Evolutionary conservation across 2,888 invertebrate genomes (phyloP), one percentile per base, ranked within the genome.

Genomic region (Euplexia lucipara): DNA sequence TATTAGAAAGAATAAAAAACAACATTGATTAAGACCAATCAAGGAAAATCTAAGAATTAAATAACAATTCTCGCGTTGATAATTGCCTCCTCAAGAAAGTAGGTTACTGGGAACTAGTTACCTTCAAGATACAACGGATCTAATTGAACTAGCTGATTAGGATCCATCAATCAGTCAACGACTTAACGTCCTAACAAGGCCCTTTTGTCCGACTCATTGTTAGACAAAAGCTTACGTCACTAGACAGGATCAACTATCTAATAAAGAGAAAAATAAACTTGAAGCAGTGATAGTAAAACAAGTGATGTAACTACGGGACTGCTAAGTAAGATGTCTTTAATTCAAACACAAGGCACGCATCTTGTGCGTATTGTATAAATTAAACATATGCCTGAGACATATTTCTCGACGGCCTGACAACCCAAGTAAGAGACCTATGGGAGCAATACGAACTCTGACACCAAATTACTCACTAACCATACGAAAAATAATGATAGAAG

Each of bases 21-120:
- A 60, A 47, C n/a, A 30, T 30, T 9, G 12, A 30, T 56, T 18
- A 14, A 0, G 1, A 22, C 16, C 7, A 20, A n/a, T 39, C 32
- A 34, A 44, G 37, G 45, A 18, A 63, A 58, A 54, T 44, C 53
- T 32, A 54, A 41, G 35, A 58, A 47, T 42, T 34, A 7, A 49
- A 49, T 34, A 18, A 44, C 10, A 5, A 26, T 49, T 20, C 18
- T 49, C 6, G 8, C 18, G 41, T 26, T 26, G 26, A 26, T 62
- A 62, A 61, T 49, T 53, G 41, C 9, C 18, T 18, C 30, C 47
- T 62, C 18, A 42, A 41, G 61, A 49, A 67, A 58, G 58, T 67
- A 64, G 44, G 39, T 45, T 30, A 51, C 35, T 10, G 39, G 56
- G 56, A 16, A 14, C 14, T 42, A 22, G 54, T 69, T 56, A 44